Base-by-base conservation (phyloP, 2,113 vertebrate species). In the Ammodramus savannarum region DNA sequence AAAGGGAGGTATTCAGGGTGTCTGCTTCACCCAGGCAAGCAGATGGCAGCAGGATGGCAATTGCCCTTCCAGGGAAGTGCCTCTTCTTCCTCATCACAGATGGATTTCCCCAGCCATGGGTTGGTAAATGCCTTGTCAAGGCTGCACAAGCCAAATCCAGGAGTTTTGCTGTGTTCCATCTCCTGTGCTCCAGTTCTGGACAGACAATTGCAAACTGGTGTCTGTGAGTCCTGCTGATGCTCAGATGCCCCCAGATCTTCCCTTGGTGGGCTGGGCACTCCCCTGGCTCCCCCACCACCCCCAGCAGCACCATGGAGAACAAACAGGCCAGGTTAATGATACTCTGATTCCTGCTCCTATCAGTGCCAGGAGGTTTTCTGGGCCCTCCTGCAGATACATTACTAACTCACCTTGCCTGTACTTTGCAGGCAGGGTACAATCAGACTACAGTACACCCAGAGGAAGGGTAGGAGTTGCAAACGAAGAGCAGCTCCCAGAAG, bases 221-320 rank as follows among this genome's bases (percentile, higher is more conserved):
- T 19, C 22, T 67, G 14, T 22, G 59, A 67, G 8, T 54, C 39
- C 54, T 54, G 11, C n/a, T 61, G n/a, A 61, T 16, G 31, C 32
- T 55, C 59, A 59, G 2, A 71, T 34, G 65, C 14, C 10, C 29
- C 32, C 38, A 81, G 1, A 71, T 57, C 21, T 80, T 86, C 34
- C 29, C 17, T 18, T 13, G 22, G 39, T 14, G 55, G 84, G 36
- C 51, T 39, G 36, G 27, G 61, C 58, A 31, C 34, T 66, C 29
- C 68, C 27, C n/a, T n/a, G 17, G 26, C 38, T 55, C 61, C 52
- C 0, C 0, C 12, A 58, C 16, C 38, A 51, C 3, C 2, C 4
- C 39, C 55, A 77, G 67, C 32, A 74, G 34, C 2, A 4, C 13
- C 39, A 26, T 2, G 13, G 31, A 55, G 39, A 81, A 63, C 14